Evolutionary conservation across 2,888 invertebrate species (phyloP).

Genomic region (Campoplex capitator): DNA sequence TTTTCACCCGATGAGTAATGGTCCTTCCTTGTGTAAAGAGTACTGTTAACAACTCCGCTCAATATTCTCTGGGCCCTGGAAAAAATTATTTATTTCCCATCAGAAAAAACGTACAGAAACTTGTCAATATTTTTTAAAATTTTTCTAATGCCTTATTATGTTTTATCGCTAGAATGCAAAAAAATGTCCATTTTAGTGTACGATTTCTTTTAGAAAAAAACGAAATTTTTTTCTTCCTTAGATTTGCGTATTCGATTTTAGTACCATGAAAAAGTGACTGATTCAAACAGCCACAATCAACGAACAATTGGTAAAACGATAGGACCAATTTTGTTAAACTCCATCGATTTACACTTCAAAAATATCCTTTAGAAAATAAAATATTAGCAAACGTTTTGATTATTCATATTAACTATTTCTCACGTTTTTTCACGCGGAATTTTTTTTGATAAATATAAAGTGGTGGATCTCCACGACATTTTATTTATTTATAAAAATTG

Average conservation of each 20-base stretch:
- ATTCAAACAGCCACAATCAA: background rate
- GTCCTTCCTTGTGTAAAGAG: background rate
- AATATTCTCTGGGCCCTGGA: conserved; percentile 47
- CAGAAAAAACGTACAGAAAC: background rate
- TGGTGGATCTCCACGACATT: conserved; percentile 58
- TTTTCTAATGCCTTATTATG: background rate
- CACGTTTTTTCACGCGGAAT: conserved; percentile 47
- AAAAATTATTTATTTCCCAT: background rate
- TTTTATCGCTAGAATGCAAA: background rate
- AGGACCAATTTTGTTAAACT: background rate
- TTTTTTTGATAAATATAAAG: conserved; percentile 17
- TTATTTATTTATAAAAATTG: background rate
- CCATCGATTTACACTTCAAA: background rate
- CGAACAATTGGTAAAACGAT: no score
- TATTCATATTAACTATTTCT: background rate
- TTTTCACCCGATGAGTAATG: conserved; percentile 35
- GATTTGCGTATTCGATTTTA: background rate
- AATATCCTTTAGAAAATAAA: background rate
- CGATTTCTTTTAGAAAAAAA: no score
- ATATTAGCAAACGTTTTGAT: background rate
- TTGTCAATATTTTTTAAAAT: background rate
- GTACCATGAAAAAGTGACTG: no score
- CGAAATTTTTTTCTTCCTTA: background rate
- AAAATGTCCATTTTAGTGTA: background rate
- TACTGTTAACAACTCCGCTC: conserved; percentile 25